Percentiles rank a stretch among this genome's conserved stretches.
Conservation (phyloP, 2,888 invertebrate species). For the Suillia variegata region DNA sequence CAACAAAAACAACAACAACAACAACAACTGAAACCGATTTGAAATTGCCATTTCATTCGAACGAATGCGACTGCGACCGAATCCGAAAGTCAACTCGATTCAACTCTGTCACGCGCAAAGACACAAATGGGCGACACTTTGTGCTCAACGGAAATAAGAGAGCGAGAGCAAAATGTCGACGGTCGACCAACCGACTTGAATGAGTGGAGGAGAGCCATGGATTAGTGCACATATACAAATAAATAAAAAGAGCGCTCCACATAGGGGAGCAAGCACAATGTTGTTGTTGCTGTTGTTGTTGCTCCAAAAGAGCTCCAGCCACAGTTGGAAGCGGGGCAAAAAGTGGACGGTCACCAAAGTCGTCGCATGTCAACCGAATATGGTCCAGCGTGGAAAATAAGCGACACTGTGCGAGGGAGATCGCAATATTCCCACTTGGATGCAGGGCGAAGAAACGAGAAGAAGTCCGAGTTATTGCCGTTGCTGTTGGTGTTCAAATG, state of each 20-base stretch:
- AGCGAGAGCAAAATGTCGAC: not conserved
- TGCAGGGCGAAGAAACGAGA: constrained; percentile 5
- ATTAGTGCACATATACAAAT: no score
- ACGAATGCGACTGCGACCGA: constrained; percentile 30
- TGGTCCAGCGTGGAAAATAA: constrained; percentile 39
- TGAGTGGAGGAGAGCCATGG: not conserved
- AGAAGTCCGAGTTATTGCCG: not conserved
- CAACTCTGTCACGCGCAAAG: constrained; percentile 54
- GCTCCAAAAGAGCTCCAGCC: constrained; percentile 16
- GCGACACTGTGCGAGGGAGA: constrained; percentile 46
- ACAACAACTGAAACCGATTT: constrained; percentile 13
- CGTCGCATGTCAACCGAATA: constrained; percentile 52
- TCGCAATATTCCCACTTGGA: constrained; percentile 25
- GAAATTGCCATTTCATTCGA: constrained; percentile 47
- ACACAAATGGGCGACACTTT: constrained; percentile 40
- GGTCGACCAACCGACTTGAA: not conserved
- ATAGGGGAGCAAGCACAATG: no score
- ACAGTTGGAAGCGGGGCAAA: constrained; percentile 8
- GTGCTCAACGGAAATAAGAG: not conserved
- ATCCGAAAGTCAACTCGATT: constrained; percentile 39
- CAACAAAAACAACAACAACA: constrained; percentile 26
- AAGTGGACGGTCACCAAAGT: constrained; percentile 47
- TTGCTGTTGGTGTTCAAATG: not conserved
- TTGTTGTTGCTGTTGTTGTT: not conserved
- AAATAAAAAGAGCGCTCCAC: constrained; percentile 1